These are phyloP conservation scores for Ataeniobius toweri DNA, from an alignment of 2,797 vertebrate genomes.

Conservation along the genomic window DNA sequence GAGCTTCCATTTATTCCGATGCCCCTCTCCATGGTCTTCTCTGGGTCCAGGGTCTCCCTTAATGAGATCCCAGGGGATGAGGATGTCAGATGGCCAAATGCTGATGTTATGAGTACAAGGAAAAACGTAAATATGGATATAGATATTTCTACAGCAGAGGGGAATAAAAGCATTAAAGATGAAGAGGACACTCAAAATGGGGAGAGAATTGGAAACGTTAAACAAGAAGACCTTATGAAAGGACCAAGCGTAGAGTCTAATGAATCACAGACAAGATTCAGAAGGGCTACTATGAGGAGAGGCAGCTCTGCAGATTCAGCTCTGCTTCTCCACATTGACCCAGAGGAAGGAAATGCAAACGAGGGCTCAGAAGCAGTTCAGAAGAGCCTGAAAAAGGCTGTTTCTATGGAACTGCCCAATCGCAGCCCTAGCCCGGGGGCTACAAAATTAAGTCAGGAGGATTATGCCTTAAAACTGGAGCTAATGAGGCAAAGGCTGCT, in stretches of 20 bases:
- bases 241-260: constrained; percentile 85
- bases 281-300: constrained; percentile 86
- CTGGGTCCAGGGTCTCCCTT: constrained; percentile 90
- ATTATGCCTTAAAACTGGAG: constrained; percentile 91
- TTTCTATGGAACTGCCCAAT: constrained; percentile 84
- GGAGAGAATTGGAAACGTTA: constrained; percentile 59
- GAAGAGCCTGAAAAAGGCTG: constrained; percentile 85
- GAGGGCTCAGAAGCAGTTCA: constrained; percentile 56
- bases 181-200: constrained; percentile 60
- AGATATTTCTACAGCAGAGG: constrained; percentile 5
- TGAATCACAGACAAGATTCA: constrained; percentile 64
- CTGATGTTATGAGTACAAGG: constrained; percentile 42
- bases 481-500: constrained; percentile 92
- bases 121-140: constrained; percentile 24
- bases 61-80: constrained; percentile 92
- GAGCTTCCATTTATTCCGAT: constrained; percentile 93
- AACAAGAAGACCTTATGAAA: constrained; percentile 74
- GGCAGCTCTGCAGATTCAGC: constrained; percentile 94
- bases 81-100: constrained; percentile 59
- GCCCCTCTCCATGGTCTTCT: constrained; percentile 91
- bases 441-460: constrained; percentile 86
- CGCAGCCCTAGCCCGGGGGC: constrained; percentile 84
- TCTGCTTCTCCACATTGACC: constrained; percentile 82
- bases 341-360: constrained; percentile 57
- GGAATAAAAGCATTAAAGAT: constrained; percentile 30